Percentiles rank a stretch among this genome's conserved stretches.
Conservation (phyloP, 2,888 invertebrate genomes). For the Cephus spinipes region DNA sequence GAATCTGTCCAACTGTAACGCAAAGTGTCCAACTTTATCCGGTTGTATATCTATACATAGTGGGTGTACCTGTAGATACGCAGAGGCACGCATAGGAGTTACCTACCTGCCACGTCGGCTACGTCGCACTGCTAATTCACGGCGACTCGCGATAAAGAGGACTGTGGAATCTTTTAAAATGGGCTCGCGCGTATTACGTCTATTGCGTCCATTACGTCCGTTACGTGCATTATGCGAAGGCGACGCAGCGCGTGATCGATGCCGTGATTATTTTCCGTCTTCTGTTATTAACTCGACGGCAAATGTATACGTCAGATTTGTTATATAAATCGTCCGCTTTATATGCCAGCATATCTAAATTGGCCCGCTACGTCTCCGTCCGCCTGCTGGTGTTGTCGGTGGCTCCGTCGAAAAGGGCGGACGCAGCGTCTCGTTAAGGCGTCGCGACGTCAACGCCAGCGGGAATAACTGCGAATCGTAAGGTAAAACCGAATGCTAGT, state of each 20-base stretch:
- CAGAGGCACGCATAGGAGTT: neutral
- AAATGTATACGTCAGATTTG: constrained; percentile 21
- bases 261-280: constrained; percentile 47
- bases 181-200: neutral
- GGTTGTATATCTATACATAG: too few species aligned
- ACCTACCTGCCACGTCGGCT: neutral
- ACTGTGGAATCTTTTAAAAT: constrained; percentile 21
- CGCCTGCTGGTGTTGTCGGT: neutral
- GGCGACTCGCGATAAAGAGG: constrained; percentile 7
- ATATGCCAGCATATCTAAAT: constrained; percentile 41
- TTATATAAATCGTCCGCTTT: constrained; percentile 37
- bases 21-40: neutral
- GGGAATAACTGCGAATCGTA: neutral
- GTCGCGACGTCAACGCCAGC: neutral
- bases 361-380: constrained; percentile 13
- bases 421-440: neutral
- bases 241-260: constrained; percentile 37
- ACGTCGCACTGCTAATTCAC: neutral
- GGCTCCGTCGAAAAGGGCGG: neutral
- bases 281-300: constrained; percentile 34
- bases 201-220: too few species aligned
- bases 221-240: too few species aligned
- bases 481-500: too few species aligned
- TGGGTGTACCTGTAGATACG: too few species aligned
- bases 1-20: neutral